phyloP scores from a whole-genome alignment of 2,888 invertebrate species.

The Spodoptera littoralis region DNA sequence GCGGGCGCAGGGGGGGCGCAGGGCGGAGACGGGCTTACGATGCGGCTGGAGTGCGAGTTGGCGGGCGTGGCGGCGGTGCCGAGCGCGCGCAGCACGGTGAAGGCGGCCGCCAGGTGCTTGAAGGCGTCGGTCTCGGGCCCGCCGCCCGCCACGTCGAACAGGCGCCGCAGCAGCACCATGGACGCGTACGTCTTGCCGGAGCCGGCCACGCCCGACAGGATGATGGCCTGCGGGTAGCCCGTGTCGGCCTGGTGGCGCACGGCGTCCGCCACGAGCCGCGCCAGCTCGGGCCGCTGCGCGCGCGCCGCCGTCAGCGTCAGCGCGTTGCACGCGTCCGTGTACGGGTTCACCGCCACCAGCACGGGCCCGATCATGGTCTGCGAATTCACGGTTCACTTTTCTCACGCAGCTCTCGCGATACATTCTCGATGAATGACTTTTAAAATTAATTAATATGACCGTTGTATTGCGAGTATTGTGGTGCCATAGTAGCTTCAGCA shows the following conservation, averaged over 20 bases:
- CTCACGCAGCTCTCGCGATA: too few relatives aligned
- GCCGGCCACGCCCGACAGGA: conserved; percentile 96
- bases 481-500: too few relatives aligned
- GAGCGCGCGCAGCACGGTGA: conserved; percentile 97
- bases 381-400: conserved; percentile 58
- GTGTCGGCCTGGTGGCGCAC: conserved; percentile 98
- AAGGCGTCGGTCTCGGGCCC: conserved; percentile 98
- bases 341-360: conserved; percentile 96
- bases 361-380: conserved; percentile 98
- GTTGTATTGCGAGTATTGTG: too few relatives aligned
- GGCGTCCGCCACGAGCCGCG: conserved; percentile 96
- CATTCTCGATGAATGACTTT: too few relatives aligned
- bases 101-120: conserved; percentile 98
- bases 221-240: conserved; percentile 98
- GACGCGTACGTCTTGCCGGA: conserved; percentile 98
- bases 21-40: conserved; percentile 89
- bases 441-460: too few relatives aligned
- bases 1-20: not conserved
- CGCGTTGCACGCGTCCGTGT: conserved; percentile 95
- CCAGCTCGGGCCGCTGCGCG: conserved; percentile 94
- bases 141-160: conserved; percentile 98
- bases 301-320: conserved; percentile 94
- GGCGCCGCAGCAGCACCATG: conserved; percentile 95
- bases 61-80: conserved; percentile 97
- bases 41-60: conserved; percentile 97